A percentile compares a stretch with the other conserved stretches of the same genome.
Evolutionary conservation across 1,140 invertebrate genomes (phyloP).

Genomic region (Lutraria rhynchaena): DNA sequence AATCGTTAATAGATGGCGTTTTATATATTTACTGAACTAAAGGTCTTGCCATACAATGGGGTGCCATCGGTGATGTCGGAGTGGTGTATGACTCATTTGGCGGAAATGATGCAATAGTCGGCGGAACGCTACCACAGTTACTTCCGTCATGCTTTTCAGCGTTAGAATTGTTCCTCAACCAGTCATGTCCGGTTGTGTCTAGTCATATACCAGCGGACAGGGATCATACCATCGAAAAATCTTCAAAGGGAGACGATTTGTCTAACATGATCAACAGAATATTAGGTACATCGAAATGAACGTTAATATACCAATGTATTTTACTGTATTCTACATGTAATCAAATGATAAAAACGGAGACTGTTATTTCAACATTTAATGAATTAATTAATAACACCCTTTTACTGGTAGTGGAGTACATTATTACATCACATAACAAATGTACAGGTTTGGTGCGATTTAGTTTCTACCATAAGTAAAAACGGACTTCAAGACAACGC

Average conservation of each 20-base stretch:
- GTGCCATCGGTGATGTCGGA: conserved; percentile 98
- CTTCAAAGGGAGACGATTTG: conserved; percentile 40
- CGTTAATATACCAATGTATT: too few species aligned
- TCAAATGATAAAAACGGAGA: too few species aligned
- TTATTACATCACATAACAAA: too few species aligned
- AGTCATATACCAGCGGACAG: conserved; percentile 91
- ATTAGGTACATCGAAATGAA: conserved; percentile 81
- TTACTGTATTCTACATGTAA: too few species aligned
- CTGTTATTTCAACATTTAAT: too few species aligned
- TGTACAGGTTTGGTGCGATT: too few species aligned
- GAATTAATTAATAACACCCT: too few species aligned
- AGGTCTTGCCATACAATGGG: conserved; percentile 96
- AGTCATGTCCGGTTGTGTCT: conserved; percentile 91
- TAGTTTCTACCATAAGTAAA: too few species aligned
- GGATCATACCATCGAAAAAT: conserved; percentile 75
- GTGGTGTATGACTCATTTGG: conserved; percentile 93
- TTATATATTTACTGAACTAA: too few species aligned
- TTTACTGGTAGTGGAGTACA: too few species aligned
- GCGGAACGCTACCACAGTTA: conserved; percentile 95
- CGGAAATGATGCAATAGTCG: conserved; percentile 94
- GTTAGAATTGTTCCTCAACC: conserved; percentile 94
- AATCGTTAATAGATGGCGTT: too few species aligned
- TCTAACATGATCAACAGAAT: conserved; percentile 75
- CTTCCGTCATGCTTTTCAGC: conserved; percentile 93
- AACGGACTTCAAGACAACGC: too few species aligned